Evolutionary conservation across 2,113 vertebrate species (phyloP).

Genomic region (Peromyscus maniculatus): DNA sequence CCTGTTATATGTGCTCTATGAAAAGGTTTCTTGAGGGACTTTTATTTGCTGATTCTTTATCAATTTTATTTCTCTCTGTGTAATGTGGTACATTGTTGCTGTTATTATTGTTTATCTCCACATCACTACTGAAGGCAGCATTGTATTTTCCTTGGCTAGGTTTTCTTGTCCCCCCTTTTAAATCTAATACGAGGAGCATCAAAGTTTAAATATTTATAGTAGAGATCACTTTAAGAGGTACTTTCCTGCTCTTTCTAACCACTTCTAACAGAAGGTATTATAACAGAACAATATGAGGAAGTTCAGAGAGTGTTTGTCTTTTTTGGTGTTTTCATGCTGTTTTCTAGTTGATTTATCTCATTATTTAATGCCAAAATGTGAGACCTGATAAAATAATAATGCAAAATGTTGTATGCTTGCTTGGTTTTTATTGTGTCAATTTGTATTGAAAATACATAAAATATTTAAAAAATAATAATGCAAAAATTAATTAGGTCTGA

Average conservation of each 20-base stretch:
- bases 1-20: conserved; percentile 30
- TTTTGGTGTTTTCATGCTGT: conserved; percentile 80
- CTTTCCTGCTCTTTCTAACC: conserved; percentile 65
- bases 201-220: conserved; percentile 79
- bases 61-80: conserved; percentile 78
- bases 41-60: conserved; percentile 72
- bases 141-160: conserved; percentile 63
- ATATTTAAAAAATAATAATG: conserved; percentile 85
- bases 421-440: conserved; percentile 84
- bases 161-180: conserved; percentile 33
- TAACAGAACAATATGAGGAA: conserved; percentile 71
- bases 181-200: conserved; percentile 52
- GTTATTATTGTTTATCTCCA: conserved; percentile 73
- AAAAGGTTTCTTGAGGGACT: conserved; percentile 69
- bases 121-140: conserved; percentile 26
- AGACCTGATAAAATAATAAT: conserved; percentile 85
- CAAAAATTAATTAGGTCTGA: conserved; percentile 84
- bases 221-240: conserved; percentile 63
- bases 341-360: conserved; percentile 82
- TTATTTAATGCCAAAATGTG: conserved; percentile 82
- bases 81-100: conserved; percentile 21
- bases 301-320: conserved; percentile 79
- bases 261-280: conserved; percentile 60
- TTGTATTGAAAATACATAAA: conserved; percentile 83
- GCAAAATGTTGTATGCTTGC: conserved; percentile 74